Base-by-base conservation (phyloP, 2,113 vertebrate genomes). In the Lethenteron reissneri region DNA sequence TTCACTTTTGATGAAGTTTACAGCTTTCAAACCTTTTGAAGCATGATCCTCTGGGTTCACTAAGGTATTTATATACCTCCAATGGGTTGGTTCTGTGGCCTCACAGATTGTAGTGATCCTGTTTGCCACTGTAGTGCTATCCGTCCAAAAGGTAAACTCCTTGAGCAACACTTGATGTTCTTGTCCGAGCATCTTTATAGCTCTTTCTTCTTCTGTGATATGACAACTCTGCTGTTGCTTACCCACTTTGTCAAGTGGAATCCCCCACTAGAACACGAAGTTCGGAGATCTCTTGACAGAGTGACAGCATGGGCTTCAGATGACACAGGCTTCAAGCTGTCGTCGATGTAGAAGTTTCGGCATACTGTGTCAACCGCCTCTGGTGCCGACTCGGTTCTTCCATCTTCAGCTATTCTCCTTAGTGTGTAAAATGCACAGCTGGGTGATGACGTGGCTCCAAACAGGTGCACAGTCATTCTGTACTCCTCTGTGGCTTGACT, bases 121-220 rank as follows among this genome's bases (percentile, higher is more conserved):
- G 73, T 13, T 60, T 74, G 76, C 71, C 17, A 76, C 74, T 1
- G 74, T 74, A 3, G 73, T 76, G 58, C 75, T 76, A 68, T 9
- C 62, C 8, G 10, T 68, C 8, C 62, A 68, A 21, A 68, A 68
- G 62, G 62, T 68, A 68, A 69, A 75, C 69, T 64, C 68, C 17
- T 73, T 68, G 70, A 70, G 56, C 19, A 15, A 56, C n/a, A 76
- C 2, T 6, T 78, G 41, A 15, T 76, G 64, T n/a, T 76, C 75
- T 69, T 77, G 74, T 17, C 70, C 56, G n/a, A 70, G 68, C 57
- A 70, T 19, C 12, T 25, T 56, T 70, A 56, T 8, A 6, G 70
- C 70, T 70, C 70, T 70, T 70, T 70, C n/a, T n/a, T 70, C 25
- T 57, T 73, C 72, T 70, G 72, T 57, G 56, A 73, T 11, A 70